Evolutionary conservation across 2,113 vertebrate species (phyloP), one percentile per base, ranked within the genome.

Genomic region (Cyphomyrus plagiostoma): DNA sequence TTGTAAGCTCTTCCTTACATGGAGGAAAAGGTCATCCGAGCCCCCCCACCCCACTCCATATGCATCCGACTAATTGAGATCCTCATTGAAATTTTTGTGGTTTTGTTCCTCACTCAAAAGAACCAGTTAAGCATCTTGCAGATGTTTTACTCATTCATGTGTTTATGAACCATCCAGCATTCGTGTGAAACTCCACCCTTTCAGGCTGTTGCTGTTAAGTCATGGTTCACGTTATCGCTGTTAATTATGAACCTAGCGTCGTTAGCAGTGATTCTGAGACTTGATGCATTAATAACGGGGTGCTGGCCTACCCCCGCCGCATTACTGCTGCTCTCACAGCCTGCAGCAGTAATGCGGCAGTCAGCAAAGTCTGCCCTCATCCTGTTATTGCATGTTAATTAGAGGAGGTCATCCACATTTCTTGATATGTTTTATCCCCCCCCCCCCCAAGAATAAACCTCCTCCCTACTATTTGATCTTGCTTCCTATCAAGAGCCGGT

Each of bases 1-100:
- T 80, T 1, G 83, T 89, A 91, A 92, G 77, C 91, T 91, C 53
- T 30, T 56, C 30, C 87, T 90, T 70, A 53, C 52, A 90, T 86
- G 88, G 90, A 90, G 80, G 17, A 77, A 74, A 62, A 50, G 1
- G 88, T 92, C 89, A 84, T 83, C 21, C 45, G 1, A 13, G n/a
- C 26, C 35, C 35, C 70, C 70, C 26, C 50, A 17, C 52, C 4
- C 53, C 17, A 2, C 17, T 17, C 1, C 30, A 53, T 53, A 53
- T 17, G 26, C 62, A 66, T 11, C 70, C 30, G 30, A 39, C 26
- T 35, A 17, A 35, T 77, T 39, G 30, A 0, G 10, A 23, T 85
- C 45, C 45, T n/a, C 83, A 85, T 48, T 85, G 45, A n/a, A 23
- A 45, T 88, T 53, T 62, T 58, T 88, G 39, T 58, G 86, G 17